Evolutionary conservation across 2,797 vertebrate genomes (phyloP).

Genomic region (Hirundo rustica): DNA sequence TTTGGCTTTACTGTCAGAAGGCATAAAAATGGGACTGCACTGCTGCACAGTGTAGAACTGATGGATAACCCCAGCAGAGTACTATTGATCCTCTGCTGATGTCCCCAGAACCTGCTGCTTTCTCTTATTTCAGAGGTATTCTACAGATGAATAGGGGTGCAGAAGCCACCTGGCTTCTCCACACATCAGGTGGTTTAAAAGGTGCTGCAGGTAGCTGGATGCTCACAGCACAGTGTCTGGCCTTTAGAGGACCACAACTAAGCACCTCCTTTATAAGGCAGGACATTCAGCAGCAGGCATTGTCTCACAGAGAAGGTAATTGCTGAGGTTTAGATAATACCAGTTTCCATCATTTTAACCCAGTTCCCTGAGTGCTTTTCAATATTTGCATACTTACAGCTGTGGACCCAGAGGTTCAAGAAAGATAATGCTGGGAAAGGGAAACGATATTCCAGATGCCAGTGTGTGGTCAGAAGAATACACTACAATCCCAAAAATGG

Average conservation of each 20-base stretch:
- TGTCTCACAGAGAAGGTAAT: background rate
- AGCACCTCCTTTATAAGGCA: background rate
- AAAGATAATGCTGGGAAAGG: background rate
- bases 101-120: background rate
- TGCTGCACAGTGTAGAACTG: background rate
- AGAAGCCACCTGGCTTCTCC: background rate
- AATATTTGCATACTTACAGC: background rate
- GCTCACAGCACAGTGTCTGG: background rate
- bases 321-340: background rate
- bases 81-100: background rate
- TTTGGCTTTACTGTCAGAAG: slow-evolving; percentile 8
- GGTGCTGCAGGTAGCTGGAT: background rate
- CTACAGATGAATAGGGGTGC: background rate
- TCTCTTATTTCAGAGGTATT: background rate
- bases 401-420: background rate
- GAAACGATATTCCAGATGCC: background rate
- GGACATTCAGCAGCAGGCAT: background rate
- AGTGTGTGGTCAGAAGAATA: background rate
- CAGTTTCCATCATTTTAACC: background rate
- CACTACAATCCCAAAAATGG: background rate
- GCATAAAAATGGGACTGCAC: slow-evolving; percentile 4
- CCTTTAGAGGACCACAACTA: background rate
- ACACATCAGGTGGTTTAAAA: background rate
- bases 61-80: background rate
- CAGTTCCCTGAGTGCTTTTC: background rate